Evolutionary conservation across 2,797 vertebrate genomes (phyloP).

Genomic region (Pteropus rufus): DNA sequence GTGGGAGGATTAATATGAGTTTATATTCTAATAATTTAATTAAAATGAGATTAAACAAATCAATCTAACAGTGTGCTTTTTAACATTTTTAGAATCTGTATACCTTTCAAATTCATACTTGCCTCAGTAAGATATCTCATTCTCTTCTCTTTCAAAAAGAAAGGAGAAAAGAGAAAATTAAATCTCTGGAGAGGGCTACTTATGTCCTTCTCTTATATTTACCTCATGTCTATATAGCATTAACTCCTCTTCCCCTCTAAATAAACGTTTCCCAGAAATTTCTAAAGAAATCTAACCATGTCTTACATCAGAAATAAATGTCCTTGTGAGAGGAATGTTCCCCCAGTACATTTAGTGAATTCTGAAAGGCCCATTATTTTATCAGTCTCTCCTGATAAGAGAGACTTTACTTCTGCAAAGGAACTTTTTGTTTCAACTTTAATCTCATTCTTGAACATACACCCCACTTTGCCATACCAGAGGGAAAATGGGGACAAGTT

Average conservation of each 20-base stretch:
- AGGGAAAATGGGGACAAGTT: neutral
- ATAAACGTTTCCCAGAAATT: neutral
- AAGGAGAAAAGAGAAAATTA: constrained; percentile 8
- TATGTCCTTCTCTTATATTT: neutral
- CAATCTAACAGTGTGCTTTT: neutral
- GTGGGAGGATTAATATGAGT: neutral
- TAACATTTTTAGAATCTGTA: neutral
- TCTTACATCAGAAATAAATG: constrained; percentile 9
- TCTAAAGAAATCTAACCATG: neutral
- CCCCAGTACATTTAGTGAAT: neutral
- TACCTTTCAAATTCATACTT: constrained; percentile 36
- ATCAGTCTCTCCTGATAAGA: neutral
- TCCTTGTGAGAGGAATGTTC: neutral
- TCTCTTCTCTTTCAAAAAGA: constrained; percentile 7
- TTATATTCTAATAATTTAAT: neutral
- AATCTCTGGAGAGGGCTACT: neutral
- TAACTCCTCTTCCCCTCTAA: neutral
- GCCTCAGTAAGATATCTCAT: neutral
- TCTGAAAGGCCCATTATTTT: neutral
- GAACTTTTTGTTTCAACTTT: neutral
- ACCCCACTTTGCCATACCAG: neutral
- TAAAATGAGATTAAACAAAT: neutral
- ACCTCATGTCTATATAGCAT: neutral
- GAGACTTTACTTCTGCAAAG: neutral
- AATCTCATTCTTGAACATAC: neutral